Percentiles rank a stretch among this genome's conserved stretches.
Evolutionary conservation across 64 coral and sea anemone species (phyloP).

Genomic region (Dendrophyllia cribrosa): DNA sequence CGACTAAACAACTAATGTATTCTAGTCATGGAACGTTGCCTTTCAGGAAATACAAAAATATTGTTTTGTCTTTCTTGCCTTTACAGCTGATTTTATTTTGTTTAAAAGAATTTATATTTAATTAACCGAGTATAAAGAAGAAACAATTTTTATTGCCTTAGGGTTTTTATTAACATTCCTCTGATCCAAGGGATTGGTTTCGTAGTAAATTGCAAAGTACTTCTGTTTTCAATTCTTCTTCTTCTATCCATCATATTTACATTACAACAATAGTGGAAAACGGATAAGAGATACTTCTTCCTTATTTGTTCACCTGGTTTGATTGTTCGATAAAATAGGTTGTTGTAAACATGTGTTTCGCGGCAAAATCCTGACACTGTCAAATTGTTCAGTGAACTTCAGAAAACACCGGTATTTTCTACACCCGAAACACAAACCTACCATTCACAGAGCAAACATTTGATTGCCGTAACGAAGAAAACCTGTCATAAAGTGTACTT

Average conservation of each 20-base stretch:
- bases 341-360: neutral
- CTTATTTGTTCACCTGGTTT: neutral
- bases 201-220: no score
- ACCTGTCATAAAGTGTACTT: constrained; percentile 64
- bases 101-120: no score
- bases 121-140: no score
- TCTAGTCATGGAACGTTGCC: neutral
- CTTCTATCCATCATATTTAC: no score
- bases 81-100: neutral
- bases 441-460: constrained; percentile 2
- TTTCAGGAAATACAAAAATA: neutral
- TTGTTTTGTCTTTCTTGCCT: neutral
- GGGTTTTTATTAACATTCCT: no score
- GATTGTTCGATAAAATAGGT: constrained; percentile 17
- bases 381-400: constrained; percentile 36
- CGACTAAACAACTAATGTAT: no score
- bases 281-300: neutral
- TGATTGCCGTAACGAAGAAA: constrained; percentile 30
- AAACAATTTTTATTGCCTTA: no score
- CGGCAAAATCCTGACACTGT: neutral
- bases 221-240: no score
- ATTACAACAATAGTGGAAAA: neutral
- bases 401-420: constrained; percentile 12
- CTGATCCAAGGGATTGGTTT: no score
- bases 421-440: constrained; percentile 3